phyloP scores from a whole-genome alignment of 2,113 vertebrate genomes.

The Microcebus griseorufus region DNA sequence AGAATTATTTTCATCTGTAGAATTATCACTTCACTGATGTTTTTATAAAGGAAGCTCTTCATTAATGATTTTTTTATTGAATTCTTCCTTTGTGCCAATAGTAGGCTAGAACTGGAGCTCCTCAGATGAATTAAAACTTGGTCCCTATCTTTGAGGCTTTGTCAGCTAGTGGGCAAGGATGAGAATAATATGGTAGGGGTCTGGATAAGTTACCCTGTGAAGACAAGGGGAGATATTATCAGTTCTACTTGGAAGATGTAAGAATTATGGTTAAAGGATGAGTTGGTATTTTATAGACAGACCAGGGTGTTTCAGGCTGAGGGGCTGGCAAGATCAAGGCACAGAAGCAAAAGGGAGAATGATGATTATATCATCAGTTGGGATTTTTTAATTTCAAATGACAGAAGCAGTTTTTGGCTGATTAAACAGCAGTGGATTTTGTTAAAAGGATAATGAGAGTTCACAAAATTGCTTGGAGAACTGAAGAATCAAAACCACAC shows the following conservation, averaged over 20 bases:
- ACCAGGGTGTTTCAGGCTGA: not conserved
- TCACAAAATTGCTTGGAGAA: not conserved
- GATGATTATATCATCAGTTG: accelerated
- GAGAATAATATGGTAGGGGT: not conserved
- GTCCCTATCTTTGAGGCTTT: not conserved
- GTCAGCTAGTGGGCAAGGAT: not conserved
- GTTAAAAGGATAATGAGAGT: not conserved
- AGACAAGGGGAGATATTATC: not conserved
- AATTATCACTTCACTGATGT: not conserved
- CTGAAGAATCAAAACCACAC: not conserved
- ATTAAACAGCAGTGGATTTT: not conserved
- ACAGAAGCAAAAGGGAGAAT: not conserved
- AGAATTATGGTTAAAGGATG: not conserved
- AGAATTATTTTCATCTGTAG: not conserved
- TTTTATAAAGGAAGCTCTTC: not conserved
- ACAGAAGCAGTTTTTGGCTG: not conserved
- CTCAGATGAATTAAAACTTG: not conserved
- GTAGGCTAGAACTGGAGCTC: not conserved
- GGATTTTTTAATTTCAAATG: not conserved
- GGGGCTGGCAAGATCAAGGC: not conserved
- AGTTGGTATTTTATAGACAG: not conserved
- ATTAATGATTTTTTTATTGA: not conserved
- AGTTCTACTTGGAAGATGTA: not conserved
- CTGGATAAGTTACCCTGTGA: too few relatives aligned
- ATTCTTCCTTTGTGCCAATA: not conserved